Evolutionary conservation across 2,113 vertebrate species (phyloP), one percentile per base, ranked within the genome.

Genomic region (Halcyon malimbica): DNA sequence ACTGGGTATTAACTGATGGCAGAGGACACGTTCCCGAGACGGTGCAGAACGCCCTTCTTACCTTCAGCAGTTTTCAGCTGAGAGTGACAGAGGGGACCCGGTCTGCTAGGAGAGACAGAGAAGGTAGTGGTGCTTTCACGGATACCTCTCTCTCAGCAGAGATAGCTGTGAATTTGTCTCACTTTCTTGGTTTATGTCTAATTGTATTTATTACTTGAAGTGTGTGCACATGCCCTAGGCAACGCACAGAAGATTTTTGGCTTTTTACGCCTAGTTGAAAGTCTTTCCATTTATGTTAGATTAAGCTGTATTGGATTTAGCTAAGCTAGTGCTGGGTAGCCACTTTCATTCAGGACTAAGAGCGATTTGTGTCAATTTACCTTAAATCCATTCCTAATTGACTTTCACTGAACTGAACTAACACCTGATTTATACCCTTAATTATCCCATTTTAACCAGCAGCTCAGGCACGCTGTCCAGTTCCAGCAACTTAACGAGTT

Each of bases 221-320:
- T 73, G 83, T 87, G 75, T 37, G 79, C 64, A 62, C 6, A 1
- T 37, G 73, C 76, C 77, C 60, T 31, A 41, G 39, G 92, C 69
- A 81, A 44, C 12, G 64, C 62, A 57, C 20, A 1, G 6, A 54
- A 90, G 73, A 71, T 71, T 93, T 96, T 57, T 53, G 59, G 51
- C 56, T 87, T 89, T 88, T 92, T 68, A 41, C 18, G 48, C 63
- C 71, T 56, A 71, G 53, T 51, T 86, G 42, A 68, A 96, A 89
- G 46, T 76, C 39, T 79, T 96, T 75, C 76, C 18, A 5, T 81
- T 71, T 64, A 64, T 16, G 39, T 92, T 86, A 53, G 48, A 60
- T 90, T 78, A 89, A 93, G 67, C 84, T 62, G 62, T 23, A 50
- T 51, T 88, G 20, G 86, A 89, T 96, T 95, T 92, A 90, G 85